Evolutionary conservation across 2,888 invertebrate genomes (phyloP).

Genomic region (Ormyrus rosae): DNA sequence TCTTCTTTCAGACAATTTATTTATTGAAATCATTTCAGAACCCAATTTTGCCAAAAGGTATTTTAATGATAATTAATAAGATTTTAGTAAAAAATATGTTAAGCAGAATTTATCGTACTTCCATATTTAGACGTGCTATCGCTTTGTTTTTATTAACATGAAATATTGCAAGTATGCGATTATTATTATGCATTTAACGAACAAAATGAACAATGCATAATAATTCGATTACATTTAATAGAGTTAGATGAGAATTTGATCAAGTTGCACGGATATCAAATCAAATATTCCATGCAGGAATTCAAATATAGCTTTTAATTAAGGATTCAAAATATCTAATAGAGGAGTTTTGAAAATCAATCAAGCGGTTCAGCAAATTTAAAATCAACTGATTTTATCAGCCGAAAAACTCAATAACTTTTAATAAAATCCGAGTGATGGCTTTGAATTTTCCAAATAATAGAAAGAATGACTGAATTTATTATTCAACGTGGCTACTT

Average conservation of each 20-base stretch:
- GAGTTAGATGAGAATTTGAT: slow-evolving; percentile 38
- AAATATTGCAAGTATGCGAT: too few relatives aligned
- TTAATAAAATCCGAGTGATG: too few relatives aligned
- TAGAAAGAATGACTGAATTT: too few relatives aligned
- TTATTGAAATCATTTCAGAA: slow-evolving; percentile 26
- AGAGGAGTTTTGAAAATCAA: slow-evolving; percentile 32
- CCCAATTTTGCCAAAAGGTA: too few relatives aligned
- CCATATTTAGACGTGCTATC: too few relatives aligned
- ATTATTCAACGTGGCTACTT: too few relatives aligned
- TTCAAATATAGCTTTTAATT: slow-evolving; percentile 41
- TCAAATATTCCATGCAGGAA: slow-evolving; percentile 36
- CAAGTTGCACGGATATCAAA: background rate
- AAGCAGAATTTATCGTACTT: too few relatives aligned
- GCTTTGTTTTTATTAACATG: too few relatives aligned
- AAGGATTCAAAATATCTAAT: slow-evolving; percentile 37
- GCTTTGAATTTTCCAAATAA: too few relatives aligned
- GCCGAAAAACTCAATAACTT: slow-evolving; percentile 13
- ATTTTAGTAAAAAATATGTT: too few relatives aligned
- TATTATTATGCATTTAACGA: too few relatives aligned
- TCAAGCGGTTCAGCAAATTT: slow-evolving; percentile 1
- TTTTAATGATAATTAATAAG: too few relatives aligned
- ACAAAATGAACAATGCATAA: background rate
- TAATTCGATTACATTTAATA: slow-evolving; percentile 23
- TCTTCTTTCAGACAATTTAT: slow-evolving; percentile 6
- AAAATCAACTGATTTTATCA: slow-evolving; percentile 24